Evolutionary conservation across 2,888 invertebrate species (phyloP), one percentile per base, ranked within the genome.

Genomic region (Encarsia formosa): DNA sequence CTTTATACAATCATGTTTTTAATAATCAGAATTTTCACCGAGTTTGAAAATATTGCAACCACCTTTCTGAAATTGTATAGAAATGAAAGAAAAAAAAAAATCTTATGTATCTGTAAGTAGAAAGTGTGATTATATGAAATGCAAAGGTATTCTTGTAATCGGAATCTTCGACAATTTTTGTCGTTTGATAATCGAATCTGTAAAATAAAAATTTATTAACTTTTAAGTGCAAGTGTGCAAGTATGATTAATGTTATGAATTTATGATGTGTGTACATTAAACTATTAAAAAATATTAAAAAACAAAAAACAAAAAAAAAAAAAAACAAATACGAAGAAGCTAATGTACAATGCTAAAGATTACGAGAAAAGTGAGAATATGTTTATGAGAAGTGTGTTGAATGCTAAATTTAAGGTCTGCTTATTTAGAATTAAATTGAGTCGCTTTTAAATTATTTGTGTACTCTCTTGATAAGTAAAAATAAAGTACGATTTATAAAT

Each of bases 121-220:
- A 56, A 49, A 41, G 29, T 37, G 51, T 26, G 35, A 52, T 34
- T 54, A 45, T 50, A 43, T 41, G 15, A 58, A 47, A 45, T 39
- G 55, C 53, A 54, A 59, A 42, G 43, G 40, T 54, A 51, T 49
- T 59, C 56, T 52, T 58, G 4, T 35, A 6, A 26, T 11, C 26
- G 26, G 11, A 8, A 26, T 51, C 54, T 42, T 38, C 55, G 59
- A 52, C 57, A 59, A 52, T 35, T 53, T 57, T 59, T 54, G 55
- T 57, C 54, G 52, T 20, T 49, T 59, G 63, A 63, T 61, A 63
- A 61, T 67, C 63, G 63, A 65, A 63, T 62, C 62, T 70, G 70
- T 70, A 70, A 66, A 61, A 69, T 70, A 70, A 62, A n/a, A 64
- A 60, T 65, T 65, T 66, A 67, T 62, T 66, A 61, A 65, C 58